Conservation (phyloP, 2,888 invertebrate genomes). For the Hirtodrosophila trivittata region DNA sequence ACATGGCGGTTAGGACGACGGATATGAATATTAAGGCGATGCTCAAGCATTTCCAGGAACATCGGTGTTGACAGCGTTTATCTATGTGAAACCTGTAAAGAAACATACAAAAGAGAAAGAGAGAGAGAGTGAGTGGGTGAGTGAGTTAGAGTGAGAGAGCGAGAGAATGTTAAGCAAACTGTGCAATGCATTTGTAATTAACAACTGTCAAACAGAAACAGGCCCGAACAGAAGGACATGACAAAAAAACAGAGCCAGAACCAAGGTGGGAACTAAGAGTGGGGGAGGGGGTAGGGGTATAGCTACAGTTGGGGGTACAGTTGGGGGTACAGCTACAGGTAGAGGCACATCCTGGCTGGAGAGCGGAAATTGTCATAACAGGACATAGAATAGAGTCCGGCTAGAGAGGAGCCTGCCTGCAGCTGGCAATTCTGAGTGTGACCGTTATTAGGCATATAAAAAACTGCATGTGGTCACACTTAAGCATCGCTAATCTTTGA, state of each 20-base stretch:
- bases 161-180: constrained; percentile 28
- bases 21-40: constrained; percentile 95
- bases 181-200: constrained; percentile 58
- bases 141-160: constrained; percentile 11
- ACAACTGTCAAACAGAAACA: constrained; percentile 52
- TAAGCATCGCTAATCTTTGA: too few relatives aligned
- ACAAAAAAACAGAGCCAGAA: not conserved
- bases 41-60: constrained; percentile 98
- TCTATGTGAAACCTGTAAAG: constrained; percentile 91
- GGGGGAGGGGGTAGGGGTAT: too few relatives aligned
- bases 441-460: too few relatives aligned
- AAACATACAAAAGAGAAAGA: constrained; percentile 34
- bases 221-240: constrained; percentile 4
- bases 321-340: not conserved
- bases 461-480: too few relatives aligned
- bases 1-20: constrained; percentile 95
- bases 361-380: too few relatives aligned
- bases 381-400: too few relatives aligned
- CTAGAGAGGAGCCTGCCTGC: too few relatives aligned
- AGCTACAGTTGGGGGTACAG: too few relatives aligned
- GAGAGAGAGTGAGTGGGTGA: constrained; percentile 1
- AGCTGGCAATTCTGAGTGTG: too few relatives aligned
- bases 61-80: constrained; percentile 95
- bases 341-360: not conserved
- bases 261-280: too few relatives aligned